A percentile compares a stretch with the other conserved stretches of the same genome.
These are phyloP conservation scores for Orchesellides sinensis DNA, from an alignment of 2,888 invertebrate genomes.

Conservation along the genomic window DNA sequence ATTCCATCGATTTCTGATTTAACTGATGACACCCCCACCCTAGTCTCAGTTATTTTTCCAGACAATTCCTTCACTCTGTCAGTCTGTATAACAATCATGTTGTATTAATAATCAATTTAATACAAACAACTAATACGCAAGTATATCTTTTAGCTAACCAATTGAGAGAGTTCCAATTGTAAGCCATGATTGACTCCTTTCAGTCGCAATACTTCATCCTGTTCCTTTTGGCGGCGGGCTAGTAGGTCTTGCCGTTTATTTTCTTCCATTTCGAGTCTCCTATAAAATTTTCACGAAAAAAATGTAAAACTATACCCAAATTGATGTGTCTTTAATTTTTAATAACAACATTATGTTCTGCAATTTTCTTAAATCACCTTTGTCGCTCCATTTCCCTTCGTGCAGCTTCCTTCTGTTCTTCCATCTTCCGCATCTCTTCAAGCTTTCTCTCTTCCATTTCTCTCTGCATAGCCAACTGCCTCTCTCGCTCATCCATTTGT, in stretches of 20 bases:
- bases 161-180: constrained; percentile 85
- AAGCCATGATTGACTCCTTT: constrained; percentile 92
- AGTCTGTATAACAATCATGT: constrained; percentile 78
- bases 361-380: constrained; percentile 85
- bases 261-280: constrained; percentile 92
- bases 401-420: constrained; percentile 89
- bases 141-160: constrained; percentile 76
- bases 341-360: neutral
- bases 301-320: neutral
- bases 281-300: neutral
- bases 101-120: constrained; percentile 39
- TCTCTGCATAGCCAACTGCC: constrained; percentile 87
- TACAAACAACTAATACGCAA: constrained; percentile 3
- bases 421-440: constrained; percentile 86
- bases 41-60: constrained; percentile 88
- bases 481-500: constrained; percentile 91
- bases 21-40: constrained; percentile 91
- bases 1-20: constrained; percentile 98
- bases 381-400: constrained; percentile 95
- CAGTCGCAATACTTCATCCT: constrained; percentile 88
- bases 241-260: constrained; percentile 93
- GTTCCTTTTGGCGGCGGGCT: constrained; percentile 89
- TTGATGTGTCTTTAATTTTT: neutral
- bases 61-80: constrained; percentile 88
- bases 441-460: constrained; percentile 86